A percentile compares a stretch with the other conserved stretches of the same genome.
Evolutionary conservation across 2,888 invertebrate genomes (phyloP).

Genomic region (Artemia sinica): DNA sequence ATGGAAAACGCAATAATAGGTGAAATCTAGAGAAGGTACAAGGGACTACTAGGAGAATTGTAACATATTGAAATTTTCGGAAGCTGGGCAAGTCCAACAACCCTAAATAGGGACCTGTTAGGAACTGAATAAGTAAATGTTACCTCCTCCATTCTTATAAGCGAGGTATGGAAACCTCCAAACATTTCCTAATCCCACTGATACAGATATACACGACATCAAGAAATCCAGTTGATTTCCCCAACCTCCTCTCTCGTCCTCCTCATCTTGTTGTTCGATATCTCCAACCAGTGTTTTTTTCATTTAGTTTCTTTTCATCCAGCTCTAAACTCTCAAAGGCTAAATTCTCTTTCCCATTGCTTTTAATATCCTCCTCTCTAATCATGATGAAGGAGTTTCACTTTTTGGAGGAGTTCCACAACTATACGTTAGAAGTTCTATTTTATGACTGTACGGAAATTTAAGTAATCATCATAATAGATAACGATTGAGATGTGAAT

Average conservation of each 20-base stretch:
- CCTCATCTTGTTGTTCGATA: constrained; percentile 26
- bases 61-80: no score
- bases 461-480: no score
- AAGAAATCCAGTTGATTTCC: constrained; percentile 44
- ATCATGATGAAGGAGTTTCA: neutral
- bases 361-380: neutral
- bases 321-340: neutral
- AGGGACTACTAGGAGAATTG: no score
- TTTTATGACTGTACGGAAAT: no score
- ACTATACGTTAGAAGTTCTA: no score
- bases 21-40: no score
- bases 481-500: no score
- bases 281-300: neutral
- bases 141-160: constrained; percentile 45
- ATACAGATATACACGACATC: constrained; percentile 45
- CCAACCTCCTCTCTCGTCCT: constrained; percentile 41
- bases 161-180: constrained; percentile 47
- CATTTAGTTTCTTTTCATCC: neutral
- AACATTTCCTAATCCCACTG: constrained; percentile 37
- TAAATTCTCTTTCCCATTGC: neutral
- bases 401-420: no score
- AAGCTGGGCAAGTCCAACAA: no score
- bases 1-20: no score
- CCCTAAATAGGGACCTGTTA: no score
- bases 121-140: constrained; percentile 25